Percentiles rank a stretch among this genome's conserved stretches.
Evolutionary conservation across 2,113 vertebrate species (phyloP).

Genomic region (Phrynosoma blainvillii): DNA sequence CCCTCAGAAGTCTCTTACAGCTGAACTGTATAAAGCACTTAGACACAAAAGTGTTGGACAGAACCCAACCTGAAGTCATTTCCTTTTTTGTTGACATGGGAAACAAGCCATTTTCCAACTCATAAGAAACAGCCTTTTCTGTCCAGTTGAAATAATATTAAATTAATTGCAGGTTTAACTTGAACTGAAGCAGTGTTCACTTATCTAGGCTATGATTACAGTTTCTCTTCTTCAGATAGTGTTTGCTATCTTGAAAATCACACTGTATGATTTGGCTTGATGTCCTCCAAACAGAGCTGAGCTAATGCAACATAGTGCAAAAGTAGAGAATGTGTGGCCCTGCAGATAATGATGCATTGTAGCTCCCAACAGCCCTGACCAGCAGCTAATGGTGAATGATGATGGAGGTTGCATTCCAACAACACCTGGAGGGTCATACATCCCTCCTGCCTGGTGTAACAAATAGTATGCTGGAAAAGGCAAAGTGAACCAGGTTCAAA

Average conservation of each 20-base stretch:
- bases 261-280: too few relatives aligned
- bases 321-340: not conserved
- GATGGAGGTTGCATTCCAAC: too few relatives aligned
- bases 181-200: not conserved
- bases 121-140: not conserved
- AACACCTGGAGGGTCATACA: not conserved
- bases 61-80: constrained; percentile 16
- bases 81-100: constrained; percentile 26
- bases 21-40: not conserved
- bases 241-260: too few relatives aligned
- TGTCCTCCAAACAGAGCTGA: not conserved
- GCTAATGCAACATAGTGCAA: not conserved
- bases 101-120: constrained; percentile 19
- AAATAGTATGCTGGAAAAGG: not conserved
- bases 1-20: not conserved
- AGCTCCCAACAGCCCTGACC: too few relatives aligned
- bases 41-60: not conserved
- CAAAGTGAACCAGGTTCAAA: not conserved
- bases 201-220: not conserved
- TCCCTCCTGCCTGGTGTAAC: not conserved
- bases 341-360: not conserved
- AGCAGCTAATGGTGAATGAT: too few relatives aligned
- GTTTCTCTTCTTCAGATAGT: not conserved
- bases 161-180: not conserved
- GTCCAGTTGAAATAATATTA: not conserved